These are phyloP conservation scores for Nowickia ferox DNA, from an alignment of 2,888 invertebrate genomes.

Conservation along the genomic window DNA sequence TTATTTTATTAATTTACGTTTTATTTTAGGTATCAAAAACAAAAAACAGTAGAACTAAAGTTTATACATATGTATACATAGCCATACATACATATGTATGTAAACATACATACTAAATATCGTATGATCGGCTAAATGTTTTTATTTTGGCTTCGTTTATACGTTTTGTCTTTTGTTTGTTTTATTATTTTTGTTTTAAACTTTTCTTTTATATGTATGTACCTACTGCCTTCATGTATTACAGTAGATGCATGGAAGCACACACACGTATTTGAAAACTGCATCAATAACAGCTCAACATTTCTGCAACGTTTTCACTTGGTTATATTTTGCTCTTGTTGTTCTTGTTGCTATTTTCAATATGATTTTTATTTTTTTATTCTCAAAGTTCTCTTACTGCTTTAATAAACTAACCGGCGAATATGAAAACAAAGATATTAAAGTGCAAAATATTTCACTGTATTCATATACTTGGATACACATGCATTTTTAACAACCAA, in stretches of 20 bases:
- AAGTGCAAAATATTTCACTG: neutral
- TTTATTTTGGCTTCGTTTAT: conserved; percentile 49
- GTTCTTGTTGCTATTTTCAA: neutral
- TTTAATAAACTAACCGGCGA: conserved; percentile 44
- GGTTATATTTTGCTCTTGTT: conserved; percentile 9
- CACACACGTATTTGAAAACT: neutral
- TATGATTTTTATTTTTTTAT: too few relatives aligned
- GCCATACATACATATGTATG: neutral
- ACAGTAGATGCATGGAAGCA: conserved; percentile 42
- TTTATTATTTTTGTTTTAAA: conserved; percentile 35
- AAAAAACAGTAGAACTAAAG: conserved; percentile 11
- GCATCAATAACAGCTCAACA: conserved; percentile 33
- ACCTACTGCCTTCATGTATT: conserved; percentile 33
- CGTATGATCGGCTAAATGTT: conserved; percentile 67
- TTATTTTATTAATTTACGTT: conserved; percentile 41
- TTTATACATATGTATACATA: neutral
- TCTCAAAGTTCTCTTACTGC: conserved; percentile 8
- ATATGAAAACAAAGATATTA: conserved; percentile 29
- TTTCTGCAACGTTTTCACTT: conserved; percentile 47
- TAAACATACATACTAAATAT: conserved; percentile 48
- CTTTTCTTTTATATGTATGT: conserved; percentile 42
- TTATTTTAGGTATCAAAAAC: conserved; percentile 35
- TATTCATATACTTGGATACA: neutral
- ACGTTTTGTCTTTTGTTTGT: conserved; percentile 44
- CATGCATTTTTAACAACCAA: neutral